These are phyloP conservation scores for Lymantria dispar DNA, from an alignment of 2,888 invertebrate species.

Conservation along the genomic window DNA sequence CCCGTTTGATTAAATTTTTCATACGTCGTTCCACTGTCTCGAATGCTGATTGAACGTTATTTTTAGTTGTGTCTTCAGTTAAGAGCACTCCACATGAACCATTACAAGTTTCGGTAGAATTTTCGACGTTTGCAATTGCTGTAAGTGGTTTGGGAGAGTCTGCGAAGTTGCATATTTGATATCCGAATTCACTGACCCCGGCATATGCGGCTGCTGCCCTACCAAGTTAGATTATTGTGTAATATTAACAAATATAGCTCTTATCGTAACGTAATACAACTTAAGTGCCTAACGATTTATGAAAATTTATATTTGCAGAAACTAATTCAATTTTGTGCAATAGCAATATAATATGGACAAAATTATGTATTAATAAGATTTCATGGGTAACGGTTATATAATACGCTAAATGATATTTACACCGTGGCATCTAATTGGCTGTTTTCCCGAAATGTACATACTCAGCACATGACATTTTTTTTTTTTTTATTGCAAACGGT, in stretches of 20 bases:
- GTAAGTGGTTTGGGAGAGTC: slow-evolving; percentile 51
- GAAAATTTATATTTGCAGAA: slow-evolving; percentile 11
- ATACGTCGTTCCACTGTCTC: not conserved
- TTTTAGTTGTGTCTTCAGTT: slow-evolving; percentile 7
- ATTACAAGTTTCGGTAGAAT: slow-evolving; percentile 31
- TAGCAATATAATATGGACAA: slow-evolving; percentile 35
- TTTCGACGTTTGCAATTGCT: slow-evolving; percentile 53
- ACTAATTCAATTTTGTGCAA: slow-evolving; percentile 40
- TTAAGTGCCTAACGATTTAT: not conserved
- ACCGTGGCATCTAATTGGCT: no score
- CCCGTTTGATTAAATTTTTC: slow-evolving; percentile 6
- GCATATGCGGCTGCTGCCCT: slow-evolving; percentile 14
- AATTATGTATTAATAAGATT: slow-evolving; percentile 16
- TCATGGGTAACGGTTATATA: no score
- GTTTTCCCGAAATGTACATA: no score
- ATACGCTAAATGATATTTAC: no score
- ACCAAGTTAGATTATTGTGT: slow-evolving; percentile 13
- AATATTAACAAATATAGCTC: slow-evolving; percentile 15
- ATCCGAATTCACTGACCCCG: slow-evolving; percentile 37
- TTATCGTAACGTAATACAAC: slow-evolving; percentile 7
- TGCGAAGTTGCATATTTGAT: slow-evolving; percentile 59
- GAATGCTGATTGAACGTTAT: slow-evolving; percentile 11
- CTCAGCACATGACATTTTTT: no score
- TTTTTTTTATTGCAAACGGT: no score
- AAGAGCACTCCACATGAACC: slow-evolving; percentile 9